Base-by-base conservation (phyloP, 2,113 vertebrate genomes). In the Toxotes chatareus region DNA sequence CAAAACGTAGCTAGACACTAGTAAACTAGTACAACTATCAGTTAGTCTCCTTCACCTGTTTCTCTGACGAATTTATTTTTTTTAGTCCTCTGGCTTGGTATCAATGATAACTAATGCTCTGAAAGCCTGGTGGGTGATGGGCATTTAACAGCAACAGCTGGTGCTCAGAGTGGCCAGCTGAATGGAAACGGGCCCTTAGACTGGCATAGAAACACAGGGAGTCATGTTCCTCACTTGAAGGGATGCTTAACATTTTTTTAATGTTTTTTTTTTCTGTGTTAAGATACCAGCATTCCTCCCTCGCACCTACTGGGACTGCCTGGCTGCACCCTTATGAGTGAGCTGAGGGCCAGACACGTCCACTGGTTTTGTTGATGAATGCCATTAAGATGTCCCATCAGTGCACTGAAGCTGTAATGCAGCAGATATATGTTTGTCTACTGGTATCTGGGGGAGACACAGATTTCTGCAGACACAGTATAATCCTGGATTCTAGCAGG, bases 401-500 rank as follows among this genome's bases (percentile, higher is more conserved):
- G 9, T 47, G 55, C 42, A 56, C 71, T 6, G 17, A 44, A 32
- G 44, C 59, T 34, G 44, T 62, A 4, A 70, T 65, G 71, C 79
- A 66, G 68, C 68, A 73, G 73, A 49, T 66, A 34, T 34, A 14
- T 77, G 78, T 70, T 60, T 21, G 51, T 63, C 66, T 49, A 49
- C 75, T 53, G 72, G 73, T 36, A 66, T 84, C 69, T 80, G 84
- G 56, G 60, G 79, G 44, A 61, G 78, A 77, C 73, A 84, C 75
- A 65, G 88, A 83, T 86, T 86, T 83, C 73, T 83, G 83, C 83
- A 81, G 59, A 80, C 62, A 69, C 66, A 0, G 51, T 60, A 57
- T 90, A 90, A 92, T 91, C 88, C 88, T 75, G 83, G 86, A 88
- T 66, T 68, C 44, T 40, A 57, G 57, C 56, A 17, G 77, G 77